A percentile compares a stretch with the other conserved stretches of the same genome.
phyloP scores from a whole-genome alignment of 1,140 invertebrate species.

The Probaryconus sp. region DNA sequence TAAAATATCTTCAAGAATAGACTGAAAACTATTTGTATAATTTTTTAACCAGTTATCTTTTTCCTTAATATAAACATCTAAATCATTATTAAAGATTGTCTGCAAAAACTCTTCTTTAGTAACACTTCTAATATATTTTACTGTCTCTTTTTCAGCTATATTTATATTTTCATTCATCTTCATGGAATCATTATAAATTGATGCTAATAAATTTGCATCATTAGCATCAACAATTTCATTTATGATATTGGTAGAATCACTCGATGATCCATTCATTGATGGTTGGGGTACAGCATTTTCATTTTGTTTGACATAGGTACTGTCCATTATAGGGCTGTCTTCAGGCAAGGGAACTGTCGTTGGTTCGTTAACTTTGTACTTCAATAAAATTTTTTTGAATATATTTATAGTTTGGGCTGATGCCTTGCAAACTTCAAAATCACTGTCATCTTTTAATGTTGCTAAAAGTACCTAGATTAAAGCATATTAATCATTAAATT shows the following conservation, averaged over 20 bases:
- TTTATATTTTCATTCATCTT: conserved; percentile 66
- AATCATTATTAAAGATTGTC: conserved; percentile 78
- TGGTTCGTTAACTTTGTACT: conserved; percentile 79
- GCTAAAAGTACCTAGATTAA: conserved; percentile 78
- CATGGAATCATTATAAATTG: conserved; percentile 78
- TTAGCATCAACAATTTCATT: conserved; percentile 74
- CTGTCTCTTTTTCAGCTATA: conserved; percentile 65
- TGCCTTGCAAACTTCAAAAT: conserved; percentile 83
- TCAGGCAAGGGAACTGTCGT: conserved; percentile 69
- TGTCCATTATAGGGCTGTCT: conserved; percentile 68
- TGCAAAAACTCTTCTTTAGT: conserved; percentile 80
- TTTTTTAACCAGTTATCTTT: conserved; percentile 80
- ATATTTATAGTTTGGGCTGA: conserved; percentile 80
- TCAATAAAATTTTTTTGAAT: conserved; percentile 80
- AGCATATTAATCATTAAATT: conserved; percentile 18
- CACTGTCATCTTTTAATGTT: conserved; percentile 83
- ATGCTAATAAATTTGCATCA: conserved; percentile 80
- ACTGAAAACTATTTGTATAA: conserved; percentile 80
- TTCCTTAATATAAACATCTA: conserved; percentile 78
- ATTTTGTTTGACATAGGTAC: conserved; percentile 61
- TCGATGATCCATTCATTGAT: conserved; percentile 6
- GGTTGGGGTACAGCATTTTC: conserved; percentile 27
- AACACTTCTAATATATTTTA: conserved; percentile 74
- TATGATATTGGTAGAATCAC: conserved; percentile 67
- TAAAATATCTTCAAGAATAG: conserved; percentile 83